Conservation (phyloP, 1,140 invertebrate species). For the Bemisia tabaci region DNA sequence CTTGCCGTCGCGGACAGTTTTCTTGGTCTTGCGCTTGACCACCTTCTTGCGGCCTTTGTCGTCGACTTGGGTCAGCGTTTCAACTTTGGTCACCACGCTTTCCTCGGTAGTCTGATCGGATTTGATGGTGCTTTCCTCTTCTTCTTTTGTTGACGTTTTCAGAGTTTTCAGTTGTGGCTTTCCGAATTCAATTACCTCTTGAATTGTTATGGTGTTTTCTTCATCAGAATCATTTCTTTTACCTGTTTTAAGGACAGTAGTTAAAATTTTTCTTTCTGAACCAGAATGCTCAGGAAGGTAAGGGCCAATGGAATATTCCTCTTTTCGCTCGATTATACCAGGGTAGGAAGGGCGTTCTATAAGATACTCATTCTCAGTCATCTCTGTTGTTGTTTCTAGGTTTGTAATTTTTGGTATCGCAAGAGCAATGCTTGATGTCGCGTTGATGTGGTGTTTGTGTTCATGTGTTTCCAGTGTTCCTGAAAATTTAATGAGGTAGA, state of each 20-base stretch:
- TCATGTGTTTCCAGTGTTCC: slow-evolving; percentile 2
- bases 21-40: no score
- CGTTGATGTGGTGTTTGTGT: slow-evolving; percentile 17
- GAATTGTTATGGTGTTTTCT: not conserved
- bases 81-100: no score
- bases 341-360: slow-evolving; percentile 10
- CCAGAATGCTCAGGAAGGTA: no score
- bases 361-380: slow-evolving; percentile 18
- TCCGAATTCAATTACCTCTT: slow-evolving; percentile 1
- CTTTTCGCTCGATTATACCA: slow-evolving; percentile 10
- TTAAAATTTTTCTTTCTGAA: no score
- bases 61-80: no score
- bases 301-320: no score
- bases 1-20: no score
- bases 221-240: not conserved
- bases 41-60: no score
- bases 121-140: slow-evolving; percentile 13
- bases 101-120: not conserved
- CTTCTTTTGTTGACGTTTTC: slow-evolving; percentile 6
- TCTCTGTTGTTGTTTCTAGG: slow-evolving; percentile 17
- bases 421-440: slow-evolving; percentile 16
- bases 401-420: slow-evolving; percentile 14
- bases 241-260: not conserved
- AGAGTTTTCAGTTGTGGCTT: not conserved
- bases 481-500: slow-evolving; percentile 10